Evolutionary conservation across 2,113 vertebrate species (phyloP), one percentile per base, ranked within the genome.

Genomic region (Heloderma charlesbogerti): DNA sequence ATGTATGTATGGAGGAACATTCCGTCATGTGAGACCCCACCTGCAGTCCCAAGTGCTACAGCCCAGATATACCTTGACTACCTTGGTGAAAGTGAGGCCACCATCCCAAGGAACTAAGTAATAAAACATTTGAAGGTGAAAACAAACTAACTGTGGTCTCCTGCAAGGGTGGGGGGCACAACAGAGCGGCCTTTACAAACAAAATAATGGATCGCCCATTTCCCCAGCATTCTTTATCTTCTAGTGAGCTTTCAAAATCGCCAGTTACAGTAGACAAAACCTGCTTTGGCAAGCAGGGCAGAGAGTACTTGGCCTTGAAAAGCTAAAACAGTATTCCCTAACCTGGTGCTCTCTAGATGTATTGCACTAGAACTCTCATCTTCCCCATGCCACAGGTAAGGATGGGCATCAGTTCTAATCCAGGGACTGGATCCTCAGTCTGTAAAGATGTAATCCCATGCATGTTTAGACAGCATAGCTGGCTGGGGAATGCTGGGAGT

Each of bases 271-370:
- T 25, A 78, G 84, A 48, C 34, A 48, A 40, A 84, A 75, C 63
- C 71, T 74, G 27, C n/a, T 75, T 89, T 84, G 57, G 69, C 88
- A 84, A 84, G 29, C 37, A 75, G 34, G 54, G 22, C 9, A 74
- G 34, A n/a, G 74, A 83, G 37, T 60, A 71, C 60, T 43, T 77
- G 51, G n/a, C 86, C 86, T 60, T 87, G 51, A 40, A 75, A 87
- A 87, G 71, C 85, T 87, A 57, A 27, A 43, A 51, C 31, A 43
- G 74, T 5, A 22, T 77, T n/a, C 20, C 34, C 34, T 37, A 77
- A 20, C 71, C n/a, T 1, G 34, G n/a, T 37, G 34, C 13, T n/a
- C 34, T 74, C 34, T n/a, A 74, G 71, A n/a, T 74, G 71, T 74
- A 74, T 15, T 10, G n/a, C 10, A 74, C 71, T 34, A 74, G 8